Base-by-base conservation (phyloP, 2,888 invertebrate species). In the Aleiodes leptofemur region DNA sequence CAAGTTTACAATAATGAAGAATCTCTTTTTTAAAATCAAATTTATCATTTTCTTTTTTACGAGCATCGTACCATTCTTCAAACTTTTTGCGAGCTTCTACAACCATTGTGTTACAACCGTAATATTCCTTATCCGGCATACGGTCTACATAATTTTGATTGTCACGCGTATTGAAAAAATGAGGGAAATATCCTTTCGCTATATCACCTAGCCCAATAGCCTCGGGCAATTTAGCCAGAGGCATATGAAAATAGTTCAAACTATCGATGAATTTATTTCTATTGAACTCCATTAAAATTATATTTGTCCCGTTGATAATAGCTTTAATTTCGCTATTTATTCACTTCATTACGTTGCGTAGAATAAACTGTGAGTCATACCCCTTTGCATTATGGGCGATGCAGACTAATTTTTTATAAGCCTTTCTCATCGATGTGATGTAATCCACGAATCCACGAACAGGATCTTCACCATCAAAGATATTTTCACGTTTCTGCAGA, bases 171-270 rank as follows among this genome's bases (percentile, higher is more conserved):
- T 57, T 57, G 11, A 57, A 57, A 57, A 57, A 57, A 31, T 57
- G 57, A 31, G 57, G 31, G 13, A 57, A 57, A 57, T 57, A 57
- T 6, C 57, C 31, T 31, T 57, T 57, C 11, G 13, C 9, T 31
- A 57, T 31, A 29, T 9, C 29, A 2, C 7, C n/a, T 31, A 31
- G 11, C 5, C 31, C 57, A 29, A 57, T 7, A 57, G 29, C n/a
- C 31, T 57, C 31, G 0, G 57, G 57, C 4, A 57, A 31, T 0
- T 1, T n/a, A 11, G 57, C 11, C 38, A 38, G 4, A 7, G 38
- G 2, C 38, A 38, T 57, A 6, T 57, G 57, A 5, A 57, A n/a
- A 57, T 29, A 57, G 31, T 57, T 57, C 7, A 57, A 57, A 9
- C 57, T 57, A 57, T 57, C 57, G 31, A 50, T 11, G 16, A 16